These are phyloP conservation scores for Limnephilus marmoratus DNA, from an alignment of 2,888 invertebrate species.

Conservation along the genomic window DNA sequence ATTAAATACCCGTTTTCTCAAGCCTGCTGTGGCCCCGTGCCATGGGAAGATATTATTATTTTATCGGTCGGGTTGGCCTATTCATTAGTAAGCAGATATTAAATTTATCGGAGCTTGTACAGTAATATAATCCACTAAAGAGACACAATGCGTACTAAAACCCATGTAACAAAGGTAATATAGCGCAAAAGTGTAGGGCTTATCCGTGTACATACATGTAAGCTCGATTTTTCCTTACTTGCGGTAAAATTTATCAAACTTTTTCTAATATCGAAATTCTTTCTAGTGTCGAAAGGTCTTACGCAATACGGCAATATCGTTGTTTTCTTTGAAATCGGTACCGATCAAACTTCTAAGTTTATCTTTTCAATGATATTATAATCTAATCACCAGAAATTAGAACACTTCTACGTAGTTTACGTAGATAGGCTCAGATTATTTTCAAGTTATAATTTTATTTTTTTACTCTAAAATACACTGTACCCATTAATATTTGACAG, in stretches of 20 bases:
- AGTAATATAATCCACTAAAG: neutral
- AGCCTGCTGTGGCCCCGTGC: neutral
- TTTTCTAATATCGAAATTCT: neutral
- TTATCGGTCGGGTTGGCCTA: neutral
- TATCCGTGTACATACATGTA: neutral
- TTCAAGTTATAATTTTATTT: too few relatives aligned
- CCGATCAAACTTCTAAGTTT: too few relatives aligned
- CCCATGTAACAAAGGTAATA: too few relatives aligned
- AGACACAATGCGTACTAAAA: neutral
- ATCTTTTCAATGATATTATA: too few relatives aligned
- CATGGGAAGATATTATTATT: neutral
- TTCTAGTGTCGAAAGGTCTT: neutral
- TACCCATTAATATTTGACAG: too few relatives aligned
- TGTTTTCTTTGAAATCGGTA: too few relatives aligned
- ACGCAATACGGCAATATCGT: too few relatives aligned
- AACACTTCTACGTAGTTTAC: too few relatives aligned
- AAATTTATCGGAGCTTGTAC: too few relatives aligned
- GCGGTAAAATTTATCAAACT: neutral
- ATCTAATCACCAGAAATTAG: too few relatives aligned
- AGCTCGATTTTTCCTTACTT: neutral
- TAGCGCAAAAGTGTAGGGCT: neutral
- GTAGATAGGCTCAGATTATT: too few relatives aligned
- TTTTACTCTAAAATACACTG: too few relatives aligned
- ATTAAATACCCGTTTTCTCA: neutral
- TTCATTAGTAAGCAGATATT: neutral